Conservation (phyloP, 2,888 invertebrate species). For the Lobophora halterata region DNA sequence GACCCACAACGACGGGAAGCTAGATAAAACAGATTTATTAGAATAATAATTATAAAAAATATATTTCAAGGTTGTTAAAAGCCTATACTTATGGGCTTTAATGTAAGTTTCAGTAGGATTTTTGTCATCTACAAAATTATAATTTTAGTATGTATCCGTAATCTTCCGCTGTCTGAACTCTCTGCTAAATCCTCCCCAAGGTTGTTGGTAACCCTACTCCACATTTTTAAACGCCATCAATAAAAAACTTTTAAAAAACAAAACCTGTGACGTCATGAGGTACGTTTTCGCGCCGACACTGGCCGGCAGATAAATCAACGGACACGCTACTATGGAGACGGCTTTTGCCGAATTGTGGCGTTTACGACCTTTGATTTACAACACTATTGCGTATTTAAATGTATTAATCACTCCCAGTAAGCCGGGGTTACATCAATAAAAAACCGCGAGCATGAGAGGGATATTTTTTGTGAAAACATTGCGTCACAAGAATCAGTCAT, state of each 20-base stretch:
- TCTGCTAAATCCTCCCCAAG: constrained; percentile 17
- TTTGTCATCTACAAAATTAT: too few relatives aligned
- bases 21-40: too few relatives aligned
- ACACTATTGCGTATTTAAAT: constrained; percentile 55
- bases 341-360: constrained; percentile 64
- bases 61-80: too few relatives aligned
- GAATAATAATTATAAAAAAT: too few relatives aligned
- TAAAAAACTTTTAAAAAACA: constrained; percentile 64
- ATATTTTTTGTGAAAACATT: constrained; percentile 8
- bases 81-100: too few relatives aligned
- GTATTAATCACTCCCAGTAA: constrained; percentile 34
- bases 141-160: too few relatives aligned
- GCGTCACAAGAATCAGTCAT: neutral
- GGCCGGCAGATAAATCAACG: constrained; percentile 72
- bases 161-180: constrained; percentile 10
- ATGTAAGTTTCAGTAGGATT: too few relatives aligned
- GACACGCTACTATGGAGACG: constrained; percentile 67
- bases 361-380: constrained; percentile 63
- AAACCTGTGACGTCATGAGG: constrained; percentile 75
- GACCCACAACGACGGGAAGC: too few relatives aligned
- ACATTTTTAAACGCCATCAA: constrained; percentile 75
- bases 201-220: constrained; percentile 49
- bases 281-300: constrained; percentile 74
- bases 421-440: constrained; percentile 25
- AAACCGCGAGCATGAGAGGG: constrained; percentile 15